Evolutionary conservation across 2,888 invertebrate genomes (phyloP), one percentile per base, ranked within the genome.

Genomic region (Synanthedon tipuliformis): DNA sequence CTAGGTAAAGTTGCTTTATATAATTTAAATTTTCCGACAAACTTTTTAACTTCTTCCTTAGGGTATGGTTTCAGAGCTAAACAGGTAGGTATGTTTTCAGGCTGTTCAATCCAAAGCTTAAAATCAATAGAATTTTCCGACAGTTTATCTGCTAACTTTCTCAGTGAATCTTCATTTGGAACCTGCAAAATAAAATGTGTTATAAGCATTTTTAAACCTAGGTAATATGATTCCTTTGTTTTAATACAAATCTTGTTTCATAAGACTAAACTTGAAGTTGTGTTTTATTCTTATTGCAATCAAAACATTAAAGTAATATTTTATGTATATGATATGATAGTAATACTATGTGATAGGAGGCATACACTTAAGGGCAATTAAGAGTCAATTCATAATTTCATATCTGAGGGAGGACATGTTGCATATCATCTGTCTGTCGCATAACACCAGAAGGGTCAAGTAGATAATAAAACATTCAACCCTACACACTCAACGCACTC

Each of bases 51-150:
- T 55, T 91, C 89, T 52, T 93, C 92, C 77, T 97, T 97, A 0
- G 91, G 91, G 75, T 97, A 97, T 3, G 99, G 98, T 78, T 98
- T 98, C 2, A 94, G 85, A 10, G 95, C 98, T 61, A 99, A 85
- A 77, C 98, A 98, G 0, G 99, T 98, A 16, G 97, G 93, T 71
- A 96, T 93, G 76, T 98, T 94, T 85, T 99, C 99, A 12, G 98
- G 98, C 73, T 98, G 97, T 81, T 99, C 98, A 55, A 95, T 93
- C 98, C 98, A 99, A 51, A 98, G 71, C 78, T 97, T 98, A 77
- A 97, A 94, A 59, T 91, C 90, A 57, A 99, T 91, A 18, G 90
- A 89, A 63, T 92, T 91, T 65, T 92, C 91, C 57, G 89, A 89
- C 56, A 99, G 81, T 68, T 90, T 92, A 53, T 90, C 89, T 55